Conservation (phyloP, 2,888 invertebrate genomes). For the Magallana nippona region DNA sequence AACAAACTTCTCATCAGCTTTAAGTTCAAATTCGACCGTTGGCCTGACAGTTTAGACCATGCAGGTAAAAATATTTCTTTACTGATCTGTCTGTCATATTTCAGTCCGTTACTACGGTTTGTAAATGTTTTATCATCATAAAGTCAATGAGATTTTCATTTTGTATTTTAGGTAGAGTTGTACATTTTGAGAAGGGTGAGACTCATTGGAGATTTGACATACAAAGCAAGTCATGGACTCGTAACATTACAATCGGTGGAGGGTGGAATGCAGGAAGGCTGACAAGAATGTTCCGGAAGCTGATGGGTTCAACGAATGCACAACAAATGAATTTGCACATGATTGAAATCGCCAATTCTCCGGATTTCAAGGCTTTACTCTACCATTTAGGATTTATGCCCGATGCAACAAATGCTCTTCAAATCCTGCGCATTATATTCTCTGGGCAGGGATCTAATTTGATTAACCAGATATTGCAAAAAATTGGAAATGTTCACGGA, state of each 20-base stretch:
- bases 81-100: not conserved
- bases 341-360: constrained; percentile 59
- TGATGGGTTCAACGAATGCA: constrained; percentile 44
- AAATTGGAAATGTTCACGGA: constrained; percentile 48
- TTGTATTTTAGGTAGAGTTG: constrained; percentile 35
- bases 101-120: no score
- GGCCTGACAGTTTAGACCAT: constrained; percentile 47
- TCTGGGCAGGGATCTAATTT: constrained; percentile 58
- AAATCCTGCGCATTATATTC: constrained; percentile 60
- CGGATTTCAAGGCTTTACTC: constrained; percentile 60
- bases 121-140: no score
- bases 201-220: constrained; percentile 49
- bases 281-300: constrained; percentile 44
- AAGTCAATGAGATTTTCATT: no score
- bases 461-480: constrained; percentile 52
- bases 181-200: constrained; percentile 48
- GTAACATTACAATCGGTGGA: constrained; percentile 49
- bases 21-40: constrained; percentile 56
- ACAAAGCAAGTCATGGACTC: constrained; percentile 46
- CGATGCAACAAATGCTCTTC: constrained; percentile 58
- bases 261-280: constrained; percentile 49
- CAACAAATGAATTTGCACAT: constrained; percentile 50
- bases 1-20: constrained; percentile 60
- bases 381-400: constrained; percentile 62
- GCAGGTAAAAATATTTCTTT: constrained; percentile 36